Percentiles rank a stretch among this genome's conserved stretches.
phyloP scores from a whole-genome alignment of 2,888 invertebrate species.

The Operophtera brumata region DNA sequence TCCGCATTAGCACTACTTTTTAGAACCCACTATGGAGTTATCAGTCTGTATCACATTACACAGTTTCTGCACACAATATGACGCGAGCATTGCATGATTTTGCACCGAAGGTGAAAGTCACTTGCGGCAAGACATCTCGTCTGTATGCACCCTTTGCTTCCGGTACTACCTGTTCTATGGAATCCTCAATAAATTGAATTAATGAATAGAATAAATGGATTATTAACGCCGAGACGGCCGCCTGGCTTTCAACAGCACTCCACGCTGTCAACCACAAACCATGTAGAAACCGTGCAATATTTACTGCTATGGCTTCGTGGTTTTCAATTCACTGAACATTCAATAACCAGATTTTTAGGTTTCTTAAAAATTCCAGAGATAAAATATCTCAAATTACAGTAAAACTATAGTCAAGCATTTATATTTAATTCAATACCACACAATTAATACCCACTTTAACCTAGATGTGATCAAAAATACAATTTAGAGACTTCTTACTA shows the following conservation, averaged over 20 bases:
- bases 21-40: slow-evolving; percentile 8
- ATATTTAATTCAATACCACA: no score
- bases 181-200: slow-evolving; percentile 45
- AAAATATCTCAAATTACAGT: no score
- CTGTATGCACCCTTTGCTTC: slow-evolving; percentile 47
- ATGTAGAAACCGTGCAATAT: slow-evolving; percentile 36
- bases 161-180: slow-evolving; percentile 39
- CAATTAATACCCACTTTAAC: background rate
- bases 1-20: background rate
- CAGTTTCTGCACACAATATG: slow-evolving; percentile 37
- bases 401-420: no score
- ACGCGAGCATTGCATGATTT: slow-evolving; percentile 48
- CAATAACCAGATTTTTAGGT: slow-evolving; percentile 8
- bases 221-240: slow-evolving; percentile 32
- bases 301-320: slow-evolving; percentile 50
- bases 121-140: slow-evolving; percentile 46
- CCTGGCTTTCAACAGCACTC: slow-evolving; percentile 29
- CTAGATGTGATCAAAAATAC: slow-evolving; percentile 2
- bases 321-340: slow-evolving; percentile 33
- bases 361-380: background rate
- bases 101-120: slow-evolving; percentile 55
- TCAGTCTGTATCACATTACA: slow-evolving; percentile 28
- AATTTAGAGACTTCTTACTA: slow-evolving; percentile 4
- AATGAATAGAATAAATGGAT: slow-evolving; percentile 46
- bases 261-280: slow-evolving; percentile 31